Base-by-base conservation (phyloP, 2,888 invertebrate species). In the Aleiodes testaceus region DNA sequence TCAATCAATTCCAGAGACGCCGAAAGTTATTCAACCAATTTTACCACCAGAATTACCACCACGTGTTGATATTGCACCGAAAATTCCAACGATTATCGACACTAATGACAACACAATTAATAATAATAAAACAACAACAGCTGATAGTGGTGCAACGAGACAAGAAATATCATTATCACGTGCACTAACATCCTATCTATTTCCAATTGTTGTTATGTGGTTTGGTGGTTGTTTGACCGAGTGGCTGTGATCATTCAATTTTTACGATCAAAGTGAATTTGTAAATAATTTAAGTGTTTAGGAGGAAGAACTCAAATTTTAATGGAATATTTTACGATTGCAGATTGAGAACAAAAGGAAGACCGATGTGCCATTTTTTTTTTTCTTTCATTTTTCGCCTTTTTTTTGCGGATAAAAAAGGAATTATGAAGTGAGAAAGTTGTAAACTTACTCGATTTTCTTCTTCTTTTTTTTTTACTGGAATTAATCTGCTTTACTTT, bases 151-250 rank as follows among this genome's bases (percentile, higher is more conserved):
- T 0, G 87, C 88, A 2, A 79, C 87, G 1, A 76, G 81, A 75
- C 90, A 88, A 72, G 82, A 84, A 55, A 87, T 89, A 71, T 90
- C 92, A 12, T 86, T 93, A 3, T 89, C 90, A 11, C 89, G 90
- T 75, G 93, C 93, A 26, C 88, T 95, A 63, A 89, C 93, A 80
- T 91, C 93, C 61, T 95, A 95, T 88, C 90, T 95, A 74, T 88
- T 95, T 85, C 95, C 95, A 3, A 92, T 95, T 50, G 93, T 94
- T 79, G 92, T 95, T 87, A 93, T 94, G 83, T 95, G 95, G 95
- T 93, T 95, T 88, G 95, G 94, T 72, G 92, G 93, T 76, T 92
- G 94, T 81, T 91, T 95, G 87, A 92, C 93, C 82, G 94, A 95
- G 87, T 91, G 94, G 89, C 93, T 95, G 91, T 95, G 94, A 93